phyloP scores from a whole-genome alignment of 2,888 invertebrate species.

The Maniola hyperantus region DNA sequence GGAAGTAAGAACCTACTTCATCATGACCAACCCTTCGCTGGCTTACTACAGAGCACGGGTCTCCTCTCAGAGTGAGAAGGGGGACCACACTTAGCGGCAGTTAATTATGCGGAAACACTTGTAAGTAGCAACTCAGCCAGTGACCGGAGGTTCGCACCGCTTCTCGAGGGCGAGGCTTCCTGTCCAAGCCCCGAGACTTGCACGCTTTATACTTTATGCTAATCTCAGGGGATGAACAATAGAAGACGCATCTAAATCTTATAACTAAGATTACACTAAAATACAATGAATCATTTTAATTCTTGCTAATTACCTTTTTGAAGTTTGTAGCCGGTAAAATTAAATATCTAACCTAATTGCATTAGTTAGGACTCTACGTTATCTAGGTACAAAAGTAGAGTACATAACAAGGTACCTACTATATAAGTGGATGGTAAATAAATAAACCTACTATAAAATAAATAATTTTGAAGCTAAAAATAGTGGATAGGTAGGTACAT shows the following conservation, averaged over 20 bases:
- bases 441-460: no score
- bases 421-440: no score
- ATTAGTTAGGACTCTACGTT: no score
- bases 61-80: no score
- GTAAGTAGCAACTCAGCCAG: conserved; percentile 55
- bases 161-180: conserved; percentile 66
- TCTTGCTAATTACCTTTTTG: background rate
- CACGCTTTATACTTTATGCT: conserved; percentile 47
- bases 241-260: conserved; percentile 13
- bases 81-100: conserved; percentile 54
- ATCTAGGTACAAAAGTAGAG: no score
- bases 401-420: background rate
- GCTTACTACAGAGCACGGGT: no score
- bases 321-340: background rate
- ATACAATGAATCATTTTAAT: conserved; percentile 1
- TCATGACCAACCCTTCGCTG: no score
- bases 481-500: background rate
- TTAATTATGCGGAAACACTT: conserved; percentile 78
- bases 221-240: conserved; percentile 21
- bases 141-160: conserved; percentile 65
- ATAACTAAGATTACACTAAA: conserved; percentile 17
- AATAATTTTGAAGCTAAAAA: no score
- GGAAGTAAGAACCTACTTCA: conserved; percentile 30
- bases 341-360: no score
- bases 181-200: conserved; percentile 48